Evolutionary conservation across 2,888 invertebrate species (phyloP).

Genomic region (Thymelicus acteon): DNA sequence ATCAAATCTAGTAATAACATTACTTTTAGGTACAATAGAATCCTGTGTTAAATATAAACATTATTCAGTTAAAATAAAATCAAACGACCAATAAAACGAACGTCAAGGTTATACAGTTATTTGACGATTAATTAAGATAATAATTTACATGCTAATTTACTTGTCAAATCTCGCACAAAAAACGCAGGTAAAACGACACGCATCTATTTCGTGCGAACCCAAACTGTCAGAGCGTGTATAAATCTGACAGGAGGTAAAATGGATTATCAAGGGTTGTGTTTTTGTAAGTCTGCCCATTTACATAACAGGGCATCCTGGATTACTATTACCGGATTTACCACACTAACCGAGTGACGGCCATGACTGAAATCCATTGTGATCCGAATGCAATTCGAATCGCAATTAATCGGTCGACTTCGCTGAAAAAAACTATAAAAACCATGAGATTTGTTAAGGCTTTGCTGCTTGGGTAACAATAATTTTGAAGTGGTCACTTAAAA

Average conservation of each 20-base stretch:
- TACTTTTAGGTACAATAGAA: too few species aligned
- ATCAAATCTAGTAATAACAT: too few species aligned
- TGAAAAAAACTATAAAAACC: constrained; percentile 72
- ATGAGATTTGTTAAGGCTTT: constrained; percentile 62
- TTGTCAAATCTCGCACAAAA: constrained; percentile 26
- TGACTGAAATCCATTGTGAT: constrained; percentile 68
- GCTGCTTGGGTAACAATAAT: constrained; percentile 66
- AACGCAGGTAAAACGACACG: constrained; percentile 21
- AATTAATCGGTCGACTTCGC: constrained; percentile 69
- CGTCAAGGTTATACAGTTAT: not conserved
- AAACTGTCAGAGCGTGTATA: constrained; percentile 38
- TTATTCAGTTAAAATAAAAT: not conserved
- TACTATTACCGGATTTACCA: constrained; percentile 57
- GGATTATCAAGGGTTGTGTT: constrained; percentile 37
- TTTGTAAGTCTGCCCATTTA: constrained; percentile 48
- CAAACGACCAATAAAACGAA: not conserved
- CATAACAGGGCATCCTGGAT: constrained; percentile 47
- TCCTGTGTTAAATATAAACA: not conserved
- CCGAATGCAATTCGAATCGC: constrained; percentile 64
- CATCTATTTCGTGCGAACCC: constrained; percentile 26
- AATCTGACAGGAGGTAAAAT: constrained; percentile 30
- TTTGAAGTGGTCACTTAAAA: not conserved
- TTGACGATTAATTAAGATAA: not conserved
- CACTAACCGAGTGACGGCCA: constrained; percentile 64
- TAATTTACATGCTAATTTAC: constrained; percentile 18